These are phyloP conservation scores for Synergus japonicus DNA, from an alignment of 2,888 invertebrate genomes.

Conservation along the genomic window DNA sequence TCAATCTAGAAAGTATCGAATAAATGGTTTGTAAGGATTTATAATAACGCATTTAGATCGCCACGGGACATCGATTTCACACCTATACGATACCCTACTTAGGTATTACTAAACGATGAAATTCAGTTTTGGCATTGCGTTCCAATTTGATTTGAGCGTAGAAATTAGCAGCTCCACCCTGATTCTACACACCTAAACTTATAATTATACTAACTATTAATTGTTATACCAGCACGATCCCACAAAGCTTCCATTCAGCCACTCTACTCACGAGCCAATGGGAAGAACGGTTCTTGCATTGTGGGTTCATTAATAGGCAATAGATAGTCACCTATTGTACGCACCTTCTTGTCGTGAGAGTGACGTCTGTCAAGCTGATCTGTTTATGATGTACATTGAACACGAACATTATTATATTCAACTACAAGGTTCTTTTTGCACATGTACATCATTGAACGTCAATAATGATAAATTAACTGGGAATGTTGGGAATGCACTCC, in stretches of 20 bases:
- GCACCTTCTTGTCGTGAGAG: slow-evolving; percentile 42
- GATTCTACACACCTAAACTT: not conserved
- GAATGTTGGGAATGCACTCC: not conserved
- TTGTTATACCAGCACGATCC: not conserved
- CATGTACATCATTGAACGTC: not conserved
- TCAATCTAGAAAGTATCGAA: no score
- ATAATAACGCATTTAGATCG: not conserved
- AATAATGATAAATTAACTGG: not conserved
- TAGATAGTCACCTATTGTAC: slow-evolving; percentile 49
- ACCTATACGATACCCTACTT: not conserved
- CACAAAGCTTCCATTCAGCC: not conserved
- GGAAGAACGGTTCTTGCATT: slow-evolving; percentile 44
- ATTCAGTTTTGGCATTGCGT: not conserved
- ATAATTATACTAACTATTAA: not conserved
- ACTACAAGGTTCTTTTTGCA: not conserved
- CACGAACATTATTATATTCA: not conserved
- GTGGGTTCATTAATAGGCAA: slow-evolving; percentile 56
- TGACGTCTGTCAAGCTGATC: slow-evolving; percentile 48
- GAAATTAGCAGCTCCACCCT: not conserved
- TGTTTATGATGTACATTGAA: slow-evolving; percentile 18
- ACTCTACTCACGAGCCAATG: slow-evolving; percentile 6
- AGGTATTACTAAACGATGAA: not conserved
- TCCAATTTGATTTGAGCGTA: not conserved
- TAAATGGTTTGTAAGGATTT: not conserved
- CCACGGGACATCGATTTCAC: slow-evolving; percentile 9